Evolutionary conservation across 2,888 invertebrate genomes (phyloP), one percentile per base, ranked within the genome.

Genomic region (Apodemia zela): DNA sequence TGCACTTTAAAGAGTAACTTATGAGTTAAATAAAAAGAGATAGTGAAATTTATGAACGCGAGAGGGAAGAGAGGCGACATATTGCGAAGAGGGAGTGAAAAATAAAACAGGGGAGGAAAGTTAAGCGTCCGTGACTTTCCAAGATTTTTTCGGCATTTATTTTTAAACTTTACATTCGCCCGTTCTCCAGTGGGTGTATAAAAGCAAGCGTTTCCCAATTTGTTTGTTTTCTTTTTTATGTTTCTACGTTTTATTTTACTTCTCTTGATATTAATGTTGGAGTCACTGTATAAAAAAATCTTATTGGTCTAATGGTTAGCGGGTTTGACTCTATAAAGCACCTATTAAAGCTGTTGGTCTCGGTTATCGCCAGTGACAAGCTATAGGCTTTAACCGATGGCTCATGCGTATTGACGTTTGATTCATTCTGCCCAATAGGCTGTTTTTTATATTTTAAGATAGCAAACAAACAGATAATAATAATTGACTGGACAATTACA

Each of bases 81-180:
- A 77, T 74, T 78, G 81, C 78, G 79, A 80, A 83, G 82, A 88
- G 89, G 90, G 89, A 88, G 83, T 78, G 82, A 81, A 89, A 85
- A 90, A 90, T 91, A 90, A 90, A 90, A 89, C 87, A 82, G 90
- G 90, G 90, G 91, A 89, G 85, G 84, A 89, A 90, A 92, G 91
- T 91, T 92, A 92, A 92, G 90, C 91, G 89, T 87, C 92, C 91
- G 91, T 92, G 92, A 92, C 92, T 91, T 91, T 90, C 88, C 85
- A 90, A 90, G 89, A 87, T 89, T 90, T 89, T 87, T 89, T 87
- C 78, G 82, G 79, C 84, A 85, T 89, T 89, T 87, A 85, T 89
- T 88, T 90, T 89, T 86, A 87, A 89, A 89, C 75, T 89, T 89
- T 87, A 86, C 84, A 82, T 78, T 79, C 75, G 73, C 76, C 69